A percentile compares a stretch with the other conserved stretches of the same genome.
These are phyloP conservation scores for Aphidius colemani DNA, from an alignment of 2,888 invertebrate genomes.

Conservation along the genomic window DNA sequence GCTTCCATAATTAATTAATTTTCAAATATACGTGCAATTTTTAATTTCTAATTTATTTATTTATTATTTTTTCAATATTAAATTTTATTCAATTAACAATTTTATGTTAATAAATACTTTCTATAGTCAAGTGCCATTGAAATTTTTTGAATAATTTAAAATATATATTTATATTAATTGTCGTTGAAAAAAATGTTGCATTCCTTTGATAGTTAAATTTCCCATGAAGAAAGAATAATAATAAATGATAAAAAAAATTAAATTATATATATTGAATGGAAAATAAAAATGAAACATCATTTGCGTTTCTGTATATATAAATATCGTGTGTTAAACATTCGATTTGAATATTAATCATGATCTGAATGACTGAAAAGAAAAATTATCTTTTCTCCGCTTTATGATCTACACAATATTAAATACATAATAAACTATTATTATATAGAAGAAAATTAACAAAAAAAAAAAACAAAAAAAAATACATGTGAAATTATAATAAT, in stretches of 20 bases:
- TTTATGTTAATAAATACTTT: no score
- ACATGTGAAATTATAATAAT: slow-evolving; percentile 45
- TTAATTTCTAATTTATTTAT: slow-evolving; percentile 18
- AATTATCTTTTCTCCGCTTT: slow-evolving; percentile 50
- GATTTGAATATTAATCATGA: slow-evolving; percentile 39
- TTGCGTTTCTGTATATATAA: slow-evolving; percentile 49
- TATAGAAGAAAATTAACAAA: slow-evolving; percentile 32
- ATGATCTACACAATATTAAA: slow-evolving; percentile 45
- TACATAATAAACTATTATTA: slow-evolving; percentile 14
- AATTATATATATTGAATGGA: slow-evolving; percentile 11
- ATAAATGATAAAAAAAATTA: slow-evolving; percentile 2
- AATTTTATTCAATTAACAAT: slow-evolving; percentile 5
- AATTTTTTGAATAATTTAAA: no score
- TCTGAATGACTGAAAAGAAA: slow-evolving; percentile 38
- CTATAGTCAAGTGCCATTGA: slow-evolving; percentile 28
- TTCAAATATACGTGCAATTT: slow-evolving; percentile 39
- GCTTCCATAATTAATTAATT: slow-evolving; percentile 40
- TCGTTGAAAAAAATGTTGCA: slow-evolving; percentile 45
- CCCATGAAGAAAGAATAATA: slow-evolving; percentile 14
- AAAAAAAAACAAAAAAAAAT: slow-evolving; percentile 38
- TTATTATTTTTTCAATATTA: background rate
- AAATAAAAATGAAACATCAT: slow-evolving; percentile 37
- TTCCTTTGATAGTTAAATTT: slow-evolving; percentile 49
- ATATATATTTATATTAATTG: no score
- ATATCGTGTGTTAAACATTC: slow-evolving; percentile 36